These are phyloP conservation scores for Pygoscelis antarcticus DNA, from an alignment of 2,113 vertebrate species.

Conservation along the genomic window DNA sequence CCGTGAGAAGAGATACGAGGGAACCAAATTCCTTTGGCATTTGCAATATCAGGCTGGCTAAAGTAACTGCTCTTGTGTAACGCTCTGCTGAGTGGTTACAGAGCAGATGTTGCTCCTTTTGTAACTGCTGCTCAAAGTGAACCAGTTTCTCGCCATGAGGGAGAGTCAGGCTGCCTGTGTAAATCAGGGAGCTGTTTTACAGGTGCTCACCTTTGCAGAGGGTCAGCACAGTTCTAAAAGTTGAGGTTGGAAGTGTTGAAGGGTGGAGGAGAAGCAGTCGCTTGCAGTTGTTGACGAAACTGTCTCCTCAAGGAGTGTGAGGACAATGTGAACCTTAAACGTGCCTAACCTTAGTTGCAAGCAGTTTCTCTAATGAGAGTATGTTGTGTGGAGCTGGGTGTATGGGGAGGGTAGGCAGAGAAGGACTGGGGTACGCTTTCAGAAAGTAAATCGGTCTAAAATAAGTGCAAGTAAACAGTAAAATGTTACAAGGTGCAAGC, in stretches of 20 bases:
- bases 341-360: background rate
- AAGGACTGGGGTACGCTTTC: background rate
- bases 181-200: background rate
- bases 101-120: constrained; percentile 8
- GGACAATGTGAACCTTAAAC: background rate
- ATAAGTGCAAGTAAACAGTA: background rate
- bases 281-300: background rate
- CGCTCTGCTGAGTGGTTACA: background rate
- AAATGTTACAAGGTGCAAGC: background rate
- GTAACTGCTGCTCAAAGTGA: background rate
- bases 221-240: background rate
- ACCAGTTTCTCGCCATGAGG: background rate
- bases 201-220: background rate
- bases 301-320: background rate
- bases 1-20: background rate
- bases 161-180: background rate
- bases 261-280: background rate
- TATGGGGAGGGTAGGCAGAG: background rate
- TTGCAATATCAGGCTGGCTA: constrained; percentile 9
- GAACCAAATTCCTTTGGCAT: constrained; percentile 45
- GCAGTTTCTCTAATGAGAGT: background rate
- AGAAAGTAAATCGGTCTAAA: background rate
- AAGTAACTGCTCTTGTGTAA: constrained; percentile 47
- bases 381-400: background rate
- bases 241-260: background rate